Conservation (phyloP, 1,140 invertebrate species). For the Hypsibius dujardini region DNA sequence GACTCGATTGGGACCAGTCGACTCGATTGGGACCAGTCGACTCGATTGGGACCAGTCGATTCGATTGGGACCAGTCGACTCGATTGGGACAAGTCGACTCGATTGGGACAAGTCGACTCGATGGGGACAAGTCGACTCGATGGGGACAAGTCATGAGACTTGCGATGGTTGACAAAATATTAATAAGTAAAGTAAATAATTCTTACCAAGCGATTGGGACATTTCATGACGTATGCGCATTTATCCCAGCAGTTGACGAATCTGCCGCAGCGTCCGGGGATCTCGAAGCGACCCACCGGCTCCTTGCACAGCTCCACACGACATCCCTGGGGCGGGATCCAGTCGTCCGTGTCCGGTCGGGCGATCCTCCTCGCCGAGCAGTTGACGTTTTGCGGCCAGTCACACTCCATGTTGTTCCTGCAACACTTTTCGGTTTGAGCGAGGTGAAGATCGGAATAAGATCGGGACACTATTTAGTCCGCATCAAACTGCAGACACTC, state of each 20-base stretch:
- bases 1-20: no score
- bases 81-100: no score
- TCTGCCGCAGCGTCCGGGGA: not conserved
- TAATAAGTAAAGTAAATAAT: no score
- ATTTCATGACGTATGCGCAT: not conserved
- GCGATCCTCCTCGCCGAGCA: not conserved
- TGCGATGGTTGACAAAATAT: no score
- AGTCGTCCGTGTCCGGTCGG: not conserved
- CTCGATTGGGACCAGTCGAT: no score
- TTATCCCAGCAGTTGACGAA: conserved; percentile 9
- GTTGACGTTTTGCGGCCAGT: conserved; percentile 13
- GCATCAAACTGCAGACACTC: no score
- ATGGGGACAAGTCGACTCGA: no score
- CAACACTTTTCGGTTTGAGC: not conserved
- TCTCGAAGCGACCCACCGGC: not conserved
- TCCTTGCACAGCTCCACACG: not conserved
- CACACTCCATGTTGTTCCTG: conserved; percentile 10
- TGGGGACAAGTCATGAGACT: no score
- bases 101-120: no score
- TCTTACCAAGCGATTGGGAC: not conserved
- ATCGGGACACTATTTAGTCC: not conserved
- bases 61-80: no score
- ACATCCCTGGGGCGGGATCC: not conserved
- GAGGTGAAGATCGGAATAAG: not conserved
- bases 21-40: no score